Evolutionary conservation across 2,113 vertebrate genomes (phyloP).

Genomic region (Seriola aureovittata): DNA sequence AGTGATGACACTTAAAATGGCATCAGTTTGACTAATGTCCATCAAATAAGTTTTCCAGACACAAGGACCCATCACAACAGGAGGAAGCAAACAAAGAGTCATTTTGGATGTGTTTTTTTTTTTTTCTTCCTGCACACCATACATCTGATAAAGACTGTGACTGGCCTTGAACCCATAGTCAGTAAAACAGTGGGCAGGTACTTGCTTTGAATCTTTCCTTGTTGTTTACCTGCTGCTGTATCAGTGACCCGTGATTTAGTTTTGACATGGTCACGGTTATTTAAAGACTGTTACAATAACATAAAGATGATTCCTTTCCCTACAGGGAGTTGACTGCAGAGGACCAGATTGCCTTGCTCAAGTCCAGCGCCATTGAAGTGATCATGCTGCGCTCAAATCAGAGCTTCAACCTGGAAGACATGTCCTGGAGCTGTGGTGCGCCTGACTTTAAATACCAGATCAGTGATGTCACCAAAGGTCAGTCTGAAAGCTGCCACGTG

Average conservation of each 20-base stretch:
- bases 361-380: slow-evolving; percentile 97
- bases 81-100: not conserved
- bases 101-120: not conserved
- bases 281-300: not conserved
- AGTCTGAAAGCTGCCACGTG: slow-evolving; percentile 34
- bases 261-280: not conserved
- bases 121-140: not conserved
- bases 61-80: not conserved
- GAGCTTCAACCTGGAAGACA: slow-evolving; percentile 95
- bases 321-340: slow-evolving; percentile 91
- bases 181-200: not conserved
- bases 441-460: slow-evolving; percentile 93
- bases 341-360: slow-evolving; percentile 97
- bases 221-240: not conserved
- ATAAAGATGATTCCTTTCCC: not conserved
- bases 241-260: not conserved
- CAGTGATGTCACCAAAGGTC: slow-evolving; percentile 94
- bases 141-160: slow-evolving; percentile 17
- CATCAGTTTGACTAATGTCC: not conserved
- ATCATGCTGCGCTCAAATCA: slow-evolving; percentile 99
- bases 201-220: not conserved
- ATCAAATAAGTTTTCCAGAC: not conserved
- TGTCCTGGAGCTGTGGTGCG: slow-evolving; percentile 95
- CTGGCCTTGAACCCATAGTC: not conserved
- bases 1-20: not conserved